Conservation (phyloP, 2,888 invertebrate genomes). For the Idaea aversata region DNA sequence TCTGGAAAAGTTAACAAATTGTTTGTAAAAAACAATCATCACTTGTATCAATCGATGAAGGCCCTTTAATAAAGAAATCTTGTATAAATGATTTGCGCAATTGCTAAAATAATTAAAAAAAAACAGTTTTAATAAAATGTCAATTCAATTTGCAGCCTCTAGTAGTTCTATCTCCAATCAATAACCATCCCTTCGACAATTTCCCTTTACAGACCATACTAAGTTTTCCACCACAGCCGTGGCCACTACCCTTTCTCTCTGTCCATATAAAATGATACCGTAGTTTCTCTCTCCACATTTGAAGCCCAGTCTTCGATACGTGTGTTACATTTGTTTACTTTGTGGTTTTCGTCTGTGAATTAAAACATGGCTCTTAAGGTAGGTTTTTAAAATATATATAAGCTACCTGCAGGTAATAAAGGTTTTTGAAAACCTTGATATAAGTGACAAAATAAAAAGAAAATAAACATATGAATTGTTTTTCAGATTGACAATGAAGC, state of each 20-base stretch:
- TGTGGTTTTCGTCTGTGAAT: constrained; percentile 37
- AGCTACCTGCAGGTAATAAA: too few relatives aligned
- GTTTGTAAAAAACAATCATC: too few relatives aligned
- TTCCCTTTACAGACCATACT: background rate
- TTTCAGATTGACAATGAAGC: too few relatives aligned
- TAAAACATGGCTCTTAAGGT: constrained; percentile 63
- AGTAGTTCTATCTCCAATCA: background rate
- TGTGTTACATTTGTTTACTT: constrained; percentile 25
- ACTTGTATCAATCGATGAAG: too few relatives aligned
- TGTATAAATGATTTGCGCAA: too few relatives aligned
- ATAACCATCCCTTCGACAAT: background rate
- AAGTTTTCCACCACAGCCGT: background rate
- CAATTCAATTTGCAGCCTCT: background rate
- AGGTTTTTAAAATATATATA: constrained; percentile 22
- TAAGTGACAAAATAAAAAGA: too few relatives aligned
- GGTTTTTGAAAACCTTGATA: too few relatives aligned
- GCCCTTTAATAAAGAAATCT: too few relatives aligned
- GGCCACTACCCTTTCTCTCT: constrained; percentile 33
- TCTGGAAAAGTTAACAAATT: too few relatives aligned
- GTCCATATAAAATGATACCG: constrained; percentile 52
- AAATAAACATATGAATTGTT: too few relatives aligned
- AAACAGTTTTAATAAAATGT: background rate
- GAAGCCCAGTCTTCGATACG: constrained; percentile 42
- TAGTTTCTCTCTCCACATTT: constrained; percentile 59
- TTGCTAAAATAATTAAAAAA: too few relatives aligned